Conservation (phyloP, 2,888 invertebrate genomes). For the Andrena praecox region DNA sequence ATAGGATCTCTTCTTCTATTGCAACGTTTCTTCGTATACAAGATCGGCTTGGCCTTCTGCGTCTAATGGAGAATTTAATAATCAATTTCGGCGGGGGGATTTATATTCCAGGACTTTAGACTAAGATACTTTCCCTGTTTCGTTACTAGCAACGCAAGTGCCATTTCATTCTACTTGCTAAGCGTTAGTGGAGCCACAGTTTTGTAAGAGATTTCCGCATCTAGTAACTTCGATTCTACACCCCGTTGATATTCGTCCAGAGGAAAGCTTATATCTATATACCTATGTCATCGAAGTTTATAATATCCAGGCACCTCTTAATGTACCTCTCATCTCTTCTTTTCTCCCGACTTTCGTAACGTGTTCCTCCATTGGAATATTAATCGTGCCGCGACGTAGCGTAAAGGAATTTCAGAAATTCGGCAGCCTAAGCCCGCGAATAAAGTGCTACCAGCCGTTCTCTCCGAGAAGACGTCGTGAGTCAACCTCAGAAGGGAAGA, state of each 20-base stretch:
- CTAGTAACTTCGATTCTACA: neutral
- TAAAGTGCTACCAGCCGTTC: neutral
- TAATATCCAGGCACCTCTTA: neutral
- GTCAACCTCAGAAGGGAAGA: conserved; percentile 24
- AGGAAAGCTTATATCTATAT: neutral
- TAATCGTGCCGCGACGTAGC: neutral
- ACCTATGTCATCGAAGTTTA: neutral
- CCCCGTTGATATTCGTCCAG: neutral
- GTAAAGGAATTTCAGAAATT: conserved; percentile 13
- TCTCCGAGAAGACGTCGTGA: conserved; percentile 28
- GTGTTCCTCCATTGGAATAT: neutral
- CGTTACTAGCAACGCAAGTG: too few relatives aligned
- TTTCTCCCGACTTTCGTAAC: neutral
- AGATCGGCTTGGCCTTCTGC: too few relatives aligned
- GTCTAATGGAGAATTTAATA: too few relatives aligned
- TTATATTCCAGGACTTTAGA: too few relatives aligned
- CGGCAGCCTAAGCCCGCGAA: neutral
- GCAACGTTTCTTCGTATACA: too few relatives aligned
- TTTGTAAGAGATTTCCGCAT: too few relatives aligned
- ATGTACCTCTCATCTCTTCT: neutral
- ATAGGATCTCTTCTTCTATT: too few relatives aligned
- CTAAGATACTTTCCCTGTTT: too few relatives aligned
- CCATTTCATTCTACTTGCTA: too few relatives aligned
- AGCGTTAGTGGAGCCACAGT: too few relatives aligned
- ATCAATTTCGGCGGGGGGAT: too few relatives aligned